Percentiles rank a stretch among this genome's conserved stretches.
phyloP scores from a whole-genome alignment of 30 jellyfish, hydroid and myxozoan genomes.

The Clytia hemisphaerica region DNA sequence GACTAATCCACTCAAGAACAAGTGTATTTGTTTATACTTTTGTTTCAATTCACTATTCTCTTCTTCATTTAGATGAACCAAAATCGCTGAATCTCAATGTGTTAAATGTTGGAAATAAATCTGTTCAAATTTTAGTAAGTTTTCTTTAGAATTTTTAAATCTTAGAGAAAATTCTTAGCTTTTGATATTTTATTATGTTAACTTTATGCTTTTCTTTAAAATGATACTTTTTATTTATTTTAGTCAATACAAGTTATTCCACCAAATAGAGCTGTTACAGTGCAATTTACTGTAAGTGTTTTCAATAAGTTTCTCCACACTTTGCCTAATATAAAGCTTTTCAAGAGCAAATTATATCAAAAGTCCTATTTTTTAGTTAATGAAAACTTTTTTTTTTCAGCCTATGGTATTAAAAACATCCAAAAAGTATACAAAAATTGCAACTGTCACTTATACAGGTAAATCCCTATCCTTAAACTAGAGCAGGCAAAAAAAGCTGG shows the following conservation, averaged over 20 bases:
- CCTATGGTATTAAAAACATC: slow-evolving; percentile 73
- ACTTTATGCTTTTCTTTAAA: background rate
- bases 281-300: slow-evolving; percentile 65
- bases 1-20: background rate
- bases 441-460: slow-evolving; percentile 79
- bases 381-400: slow-evolving; percentile 30
- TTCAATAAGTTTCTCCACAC: background rate
- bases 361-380: too few relatives aligned
- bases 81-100: slow-evolving; percentile 71
- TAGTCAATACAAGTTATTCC: slow-evolving; percentile 69
- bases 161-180: too few relatives aligned
- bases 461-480: too few relatives aligned
- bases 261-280: slow-evolving; percentile 64
- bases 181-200: background rate
- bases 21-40: too few relatives aligned
- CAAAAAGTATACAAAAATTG: slow-evolving; percentile 64
- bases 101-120: slow-evolving; percentile 69
- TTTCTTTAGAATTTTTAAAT: background rate
- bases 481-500: too few relatives aligned
- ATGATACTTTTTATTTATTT: background rate
- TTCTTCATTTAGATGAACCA: slow-evolving; percentile 86
- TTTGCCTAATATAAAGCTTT: too few relatives aligned
- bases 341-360: too few relatives aligned
- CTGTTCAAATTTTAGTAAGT: slow-evolving; percentile 70
- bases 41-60: too few relatives aligned